phyloP scores from a whole-genome alignment of 2,113 vertebrate species.

The Lepisosteus osseus region DNA sequence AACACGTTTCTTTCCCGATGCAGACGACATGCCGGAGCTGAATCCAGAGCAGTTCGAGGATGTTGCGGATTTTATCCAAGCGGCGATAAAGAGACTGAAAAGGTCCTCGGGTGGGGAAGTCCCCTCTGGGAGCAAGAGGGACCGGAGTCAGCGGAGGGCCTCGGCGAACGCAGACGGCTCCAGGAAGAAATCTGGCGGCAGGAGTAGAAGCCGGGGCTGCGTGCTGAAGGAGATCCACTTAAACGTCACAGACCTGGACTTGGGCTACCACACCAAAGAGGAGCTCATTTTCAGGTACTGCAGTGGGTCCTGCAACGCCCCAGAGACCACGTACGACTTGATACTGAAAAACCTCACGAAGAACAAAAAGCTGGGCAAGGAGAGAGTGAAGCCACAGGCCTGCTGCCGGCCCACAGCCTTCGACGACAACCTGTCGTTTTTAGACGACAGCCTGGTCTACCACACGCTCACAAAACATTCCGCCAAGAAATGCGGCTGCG shows the following conservation, averaged over 20 bases:
- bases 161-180: constrained; percentile 55
- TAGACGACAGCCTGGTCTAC: constrained; percentile 92
- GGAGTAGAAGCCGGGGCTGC: constrained; percentile 78
- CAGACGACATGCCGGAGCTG: constrained; percentile 79
- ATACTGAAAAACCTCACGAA: constrained; percentile 94
- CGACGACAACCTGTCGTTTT: constrained; percentile 91
- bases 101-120: constrained; percentile 75
- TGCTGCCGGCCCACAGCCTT: constrained; percentile 92
- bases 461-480: constrained; percentile 97
- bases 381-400: constrained; percentile 78
- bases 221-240: constrained; percentile 90
- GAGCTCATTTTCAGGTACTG: constrained; percentile 95
- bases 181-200: constrained; percentile 56
- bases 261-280: constrained; percentile 96
- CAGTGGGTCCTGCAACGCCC: constrained; percentile 87
- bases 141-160: constrained; percentile 70
- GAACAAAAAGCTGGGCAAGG: constrained; percentile 87
- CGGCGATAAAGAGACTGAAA: constrained; percentile 85
- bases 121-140: constrained; percentile 60
- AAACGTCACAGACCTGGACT: constrained; percentile 91
- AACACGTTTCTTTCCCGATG: constrained; percentile 29
- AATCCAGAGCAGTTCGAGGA: constrained; percentile 88
- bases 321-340: constrained; percentile 93
- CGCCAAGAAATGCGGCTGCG: constrained; percentile 89
- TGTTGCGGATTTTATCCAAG: constrained; percentile 95